Conservation (phyloP, 2,888 invertebrate genomes). For the Trichopoda pennipes region DNA sequence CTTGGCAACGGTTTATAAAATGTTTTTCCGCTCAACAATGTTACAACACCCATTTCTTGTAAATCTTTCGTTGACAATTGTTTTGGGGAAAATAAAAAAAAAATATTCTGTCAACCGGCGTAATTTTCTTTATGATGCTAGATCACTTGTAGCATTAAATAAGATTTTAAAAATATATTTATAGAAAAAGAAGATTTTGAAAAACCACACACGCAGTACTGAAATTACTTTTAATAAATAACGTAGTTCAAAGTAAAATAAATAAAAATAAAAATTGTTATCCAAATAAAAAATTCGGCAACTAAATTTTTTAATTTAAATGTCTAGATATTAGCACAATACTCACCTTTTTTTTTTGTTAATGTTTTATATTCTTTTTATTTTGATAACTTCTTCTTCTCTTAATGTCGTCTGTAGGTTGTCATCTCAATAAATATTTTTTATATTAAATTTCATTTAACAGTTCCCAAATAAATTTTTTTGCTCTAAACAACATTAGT, state of each 20-base stretch:
- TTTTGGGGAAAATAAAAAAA: conserved; percentile 1
- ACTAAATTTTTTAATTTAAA: not conserved
- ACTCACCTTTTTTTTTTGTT: conserved; percentile 5
- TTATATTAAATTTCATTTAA: conserved; percentile 6
- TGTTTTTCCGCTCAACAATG: conserved; percentile 41
- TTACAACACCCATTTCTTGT: conserved; percentile 42
- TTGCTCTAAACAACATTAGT: conserved; percentile 36
- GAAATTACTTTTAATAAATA: too few species aligned
- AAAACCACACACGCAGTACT: too few species aligned
- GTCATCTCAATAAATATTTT: conserved; percentile 3
- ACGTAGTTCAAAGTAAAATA: too few species aligned
- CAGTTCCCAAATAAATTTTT: conserved; percentile 39
- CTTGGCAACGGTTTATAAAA: conserved; percentile 36
- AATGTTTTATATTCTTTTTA: not conserved
- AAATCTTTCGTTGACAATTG: not conserved
- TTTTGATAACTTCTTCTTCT: not conserved
- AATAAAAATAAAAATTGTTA: too few species aligned
- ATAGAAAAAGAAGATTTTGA: not conserved
- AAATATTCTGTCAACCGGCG: not conserved
- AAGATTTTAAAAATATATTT: not conserved
- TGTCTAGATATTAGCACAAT: not conserved
- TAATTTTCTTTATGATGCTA: not conserved
- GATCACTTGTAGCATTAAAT: not conserved
- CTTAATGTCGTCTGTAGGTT: not conserved
- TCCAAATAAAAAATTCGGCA: not conserved